Evolutionary conservation across 30 jellyfish, hydroid and myxozoan species (phyloP).

Genomic region (Aurelia aurita complex sp. Pacific): DNA sequence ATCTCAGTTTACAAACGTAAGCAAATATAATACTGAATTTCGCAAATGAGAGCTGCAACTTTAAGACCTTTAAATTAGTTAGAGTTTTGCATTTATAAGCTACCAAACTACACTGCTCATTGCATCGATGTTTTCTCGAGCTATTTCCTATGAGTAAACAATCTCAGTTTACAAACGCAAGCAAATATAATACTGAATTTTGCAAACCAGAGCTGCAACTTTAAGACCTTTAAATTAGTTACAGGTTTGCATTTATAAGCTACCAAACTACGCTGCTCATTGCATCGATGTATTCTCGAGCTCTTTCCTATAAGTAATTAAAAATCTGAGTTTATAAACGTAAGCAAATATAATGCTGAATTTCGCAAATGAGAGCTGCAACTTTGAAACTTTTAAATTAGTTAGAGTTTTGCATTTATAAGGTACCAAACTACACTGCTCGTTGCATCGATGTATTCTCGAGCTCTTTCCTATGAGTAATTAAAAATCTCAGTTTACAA

Average conservation of each 20-base stretch:
- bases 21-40: too few species aligned
- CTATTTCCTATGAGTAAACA: background rate
- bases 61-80: too few species aligned
- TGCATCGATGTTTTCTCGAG: constrained; percentile 27
- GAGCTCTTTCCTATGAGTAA: constrained; percentile 12
- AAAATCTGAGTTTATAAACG: background rate
- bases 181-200: too few species aligned
- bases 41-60: too few species aligned
- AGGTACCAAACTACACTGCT: background rate
- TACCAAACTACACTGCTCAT: background rate
- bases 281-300: constrained; percentile 27
- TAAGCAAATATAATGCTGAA: too few species aligned
- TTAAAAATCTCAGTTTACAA: background rate
- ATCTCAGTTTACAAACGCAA: too few species aligned
- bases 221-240: too few species aligned
- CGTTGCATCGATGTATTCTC: constrained; percentile 23
- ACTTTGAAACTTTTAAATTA: too few species aligned
- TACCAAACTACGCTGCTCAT: background rate
- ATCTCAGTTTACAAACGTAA: too few species aligned
- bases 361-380: too few species aligned
- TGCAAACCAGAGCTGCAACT: too few species aligned
- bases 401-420: background rate
- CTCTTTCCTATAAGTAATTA: constrained; percentile 2
- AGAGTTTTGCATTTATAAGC: too few species aligned
- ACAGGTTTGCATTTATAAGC: background rate